phyloP scores from a whole-genome alignment of 1,140 invertebrate species.

The Penaeus vannamei region DNA sequence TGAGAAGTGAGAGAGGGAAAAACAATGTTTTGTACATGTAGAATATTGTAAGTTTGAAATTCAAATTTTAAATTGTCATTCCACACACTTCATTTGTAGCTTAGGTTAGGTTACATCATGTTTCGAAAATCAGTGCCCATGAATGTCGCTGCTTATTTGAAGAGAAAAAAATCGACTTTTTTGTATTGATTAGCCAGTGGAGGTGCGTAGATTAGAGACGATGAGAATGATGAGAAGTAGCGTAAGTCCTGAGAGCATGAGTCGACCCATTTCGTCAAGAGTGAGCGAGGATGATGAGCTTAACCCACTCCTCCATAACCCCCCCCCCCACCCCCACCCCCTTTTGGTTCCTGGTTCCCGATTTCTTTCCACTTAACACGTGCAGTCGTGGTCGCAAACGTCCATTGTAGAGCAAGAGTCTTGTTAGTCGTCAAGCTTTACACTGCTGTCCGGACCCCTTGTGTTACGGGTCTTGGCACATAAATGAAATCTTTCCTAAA shows the following conservation, averaged over 20 bases:
- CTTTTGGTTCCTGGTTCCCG: constrained; percentile 19
- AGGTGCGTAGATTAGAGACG: constrained; percentile 36
- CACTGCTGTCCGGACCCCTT: constrained; percentile 41
- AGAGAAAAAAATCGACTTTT: constrained; percentile 31
- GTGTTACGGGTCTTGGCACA: constrained; percentile 40
- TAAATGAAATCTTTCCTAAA: constrained; percentile 54
- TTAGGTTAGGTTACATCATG: constrained; percentile 24
- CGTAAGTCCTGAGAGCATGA: constrained; percentile 24
- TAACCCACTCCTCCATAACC: constrained; percentile 30
- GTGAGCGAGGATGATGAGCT: constrained; percentile 7
- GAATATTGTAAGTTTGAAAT: constrained; percentile 39
- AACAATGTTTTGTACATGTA: too few species aligned
- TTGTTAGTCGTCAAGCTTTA: constrained; percentile 61
- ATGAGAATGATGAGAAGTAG: background rate
- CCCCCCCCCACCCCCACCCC: background rate
- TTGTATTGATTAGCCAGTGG: constrained; percentile 38
- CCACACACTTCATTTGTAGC: background rate
- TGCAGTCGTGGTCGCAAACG: constrained; percentile 64
- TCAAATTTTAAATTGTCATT: constrained; percentile 32
- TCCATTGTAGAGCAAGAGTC: constrained; percentile 62
- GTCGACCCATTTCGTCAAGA: background rate
- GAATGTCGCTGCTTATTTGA: constrained; percentile 34
- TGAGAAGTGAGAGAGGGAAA: too few species aligned
- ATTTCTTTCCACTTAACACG: constrained; percentile 54
- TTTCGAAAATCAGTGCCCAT: constrained; percentile 36